Conservation (phyloP, 1,140 invertebrate species). For the Stegodyphus mimosarum region DNA sequence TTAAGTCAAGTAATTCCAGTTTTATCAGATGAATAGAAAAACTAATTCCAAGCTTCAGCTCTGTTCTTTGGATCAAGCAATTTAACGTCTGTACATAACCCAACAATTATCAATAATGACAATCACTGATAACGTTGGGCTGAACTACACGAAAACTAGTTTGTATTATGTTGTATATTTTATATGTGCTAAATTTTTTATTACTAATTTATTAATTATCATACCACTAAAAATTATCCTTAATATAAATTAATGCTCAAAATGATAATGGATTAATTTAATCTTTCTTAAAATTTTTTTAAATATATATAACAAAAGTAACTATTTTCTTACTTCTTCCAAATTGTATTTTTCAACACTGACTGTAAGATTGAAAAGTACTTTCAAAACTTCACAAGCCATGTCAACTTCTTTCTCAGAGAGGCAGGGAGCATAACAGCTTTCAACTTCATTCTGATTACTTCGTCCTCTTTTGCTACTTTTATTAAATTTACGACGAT, state of each 20-base stretch:
- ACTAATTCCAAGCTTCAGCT: too few species aligned
- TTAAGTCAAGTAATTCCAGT: too few species aligned
- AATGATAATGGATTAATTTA: not conserved
- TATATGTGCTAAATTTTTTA: too few species aligned
- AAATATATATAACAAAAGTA: not conserved
- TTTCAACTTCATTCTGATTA: constrained; percentile 19
- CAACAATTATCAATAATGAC: too few species aligned
- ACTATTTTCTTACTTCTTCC: constrained; percentile 67
- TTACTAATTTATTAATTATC: too few species aligned
- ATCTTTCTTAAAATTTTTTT: not conserved
- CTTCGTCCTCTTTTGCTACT: constrained; percentile 26
- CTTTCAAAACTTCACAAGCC: constrained; percentile 86
- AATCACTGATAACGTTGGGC: too few species aligned
- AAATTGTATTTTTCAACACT: constrained; percentile 68
- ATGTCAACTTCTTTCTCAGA: constrained; percentile 77
- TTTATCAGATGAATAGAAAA: too few species aligned
- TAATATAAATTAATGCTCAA: not conserved
- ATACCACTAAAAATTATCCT: too few species aligned
- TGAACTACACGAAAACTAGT: too few species aligned
- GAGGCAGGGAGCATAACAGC: constrained; percentile 60
- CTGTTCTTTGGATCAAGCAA: too few species aligned
- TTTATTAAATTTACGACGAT: constrained; percentile 48
- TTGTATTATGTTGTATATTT: too few species aligned
- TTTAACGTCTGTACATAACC: too few species aligned
- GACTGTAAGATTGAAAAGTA: constrained; percentile 87